These are phyloP conservation scores for Euschistus heros DNA, from an alignment of 1,140 invertebrate species.

Conservation along the genomic window DNA sequence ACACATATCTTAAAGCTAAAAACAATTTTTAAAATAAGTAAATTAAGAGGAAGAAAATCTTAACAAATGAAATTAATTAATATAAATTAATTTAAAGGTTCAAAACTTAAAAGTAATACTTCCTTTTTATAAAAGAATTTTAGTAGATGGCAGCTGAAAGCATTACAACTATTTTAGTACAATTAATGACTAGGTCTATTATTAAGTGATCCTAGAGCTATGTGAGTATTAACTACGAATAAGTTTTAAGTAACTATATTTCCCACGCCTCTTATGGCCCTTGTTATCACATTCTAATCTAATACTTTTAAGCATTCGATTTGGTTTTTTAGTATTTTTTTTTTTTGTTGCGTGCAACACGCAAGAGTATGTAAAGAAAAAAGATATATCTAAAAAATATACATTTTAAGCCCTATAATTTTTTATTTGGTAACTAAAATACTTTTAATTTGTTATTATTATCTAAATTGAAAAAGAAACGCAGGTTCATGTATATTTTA, in stretches of 20 bases:
- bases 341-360: slow-evolving; percentile 21
- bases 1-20: slow-evolving; percentile 23
- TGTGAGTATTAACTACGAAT: slow-evolving; percentile 22
- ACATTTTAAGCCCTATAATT: slow-evolving; percentile 21
- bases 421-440: slow-evolving; percentile 19
- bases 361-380: slow-evolving; percentile 20
- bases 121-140: slow-evolving; percentile 13
- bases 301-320: slow-evolving; percentile 27
- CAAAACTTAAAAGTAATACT: not conserved
- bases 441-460: slow-evolving; percentile 20
- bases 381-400: slow-evolving; percentile 23
- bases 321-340: slow-evolving; percentile 16
- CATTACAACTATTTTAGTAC: slow-evolving; percentile 25
- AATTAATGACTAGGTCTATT: slow-evolving; percentile 23
- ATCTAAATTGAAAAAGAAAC: slow-evolving; percentile 18
- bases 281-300: slow-evolving; percentile 26
- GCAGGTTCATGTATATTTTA: slow-evolving; percentile 1
- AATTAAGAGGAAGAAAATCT: too few relatives aligned
- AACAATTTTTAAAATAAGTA: slow-evolving; percentile 18
- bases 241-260: slow-evolving; percentile 22
- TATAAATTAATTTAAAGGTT: slow-evolving; percentile 15
- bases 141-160: slow-evolving; percentile 25
- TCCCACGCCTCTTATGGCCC: slow-evolving; percentile 24
- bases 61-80: too few relatives aligned
- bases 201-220: slow-evolving; percentile 26